These are phyloP conservation scores for Electrophaes corylata DNA, from an alignment of 2,888 invertebrate genomes.

Conservation along the genomic window DNA sequence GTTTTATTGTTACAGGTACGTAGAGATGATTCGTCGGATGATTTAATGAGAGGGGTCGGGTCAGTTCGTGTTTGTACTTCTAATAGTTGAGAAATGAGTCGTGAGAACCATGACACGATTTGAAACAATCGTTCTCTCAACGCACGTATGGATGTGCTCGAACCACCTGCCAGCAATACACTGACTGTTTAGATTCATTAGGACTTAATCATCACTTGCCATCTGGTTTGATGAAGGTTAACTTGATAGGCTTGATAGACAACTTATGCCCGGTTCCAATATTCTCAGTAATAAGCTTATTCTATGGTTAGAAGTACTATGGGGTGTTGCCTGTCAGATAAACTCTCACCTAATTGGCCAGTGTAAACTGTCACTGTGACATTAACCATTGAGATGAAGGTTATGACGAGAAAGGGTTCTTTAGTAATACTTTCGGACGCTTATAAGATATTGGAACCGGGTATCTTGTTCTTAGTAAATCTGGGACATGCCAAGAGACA, in stretches of 20 bases:
- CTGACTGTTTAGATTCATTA: conserved; percentile 8
- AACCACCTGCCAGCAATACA: conserved; percentile 8
- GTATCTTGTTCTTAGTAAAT: not conserved
- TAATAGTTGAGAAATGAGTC: conserved; percentile 65
- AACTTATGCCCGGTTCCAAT: too few species aligned
- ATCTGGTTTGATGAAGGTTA: conserved; percentile 3
- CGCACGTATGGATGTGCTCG: conserved; percentile 16
- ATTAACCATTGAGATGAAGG: too few species aligned
- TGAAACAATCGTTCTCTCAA: conserved; percentile 42
- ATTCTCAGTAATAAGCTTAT: too few species aligned
- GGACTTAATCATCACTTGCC: conserved; percentile 20
- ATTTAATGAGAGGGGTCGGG: conserved; percentile 45
- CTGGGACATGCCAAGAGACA: not conserved
- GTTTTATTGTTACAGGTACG: conserved; percentile 62
- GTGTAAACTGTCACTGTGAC: too few species aligned
- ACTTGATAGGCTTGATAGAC: too few species aligned
- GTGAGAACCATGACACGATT: conserved; percentile 56
- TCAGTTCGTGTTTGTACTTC: conserved; percentile 43
- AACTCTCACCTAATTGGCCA: too few species aligned
- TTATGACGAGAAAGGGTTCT: too few species aligned
- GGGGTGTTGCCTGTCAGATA: too few species aligned
- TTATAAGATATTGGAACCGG: too few species aligned
- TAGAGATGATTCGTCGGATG: conserved; percentile 30
- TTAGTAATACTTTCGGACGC: too few species aligned
- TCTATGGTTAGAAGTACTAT: too few species aligned